phyloP scores from a whole-genome alignment of 2,113 vertebrate genomes.

The Abramis brama region DNA sequence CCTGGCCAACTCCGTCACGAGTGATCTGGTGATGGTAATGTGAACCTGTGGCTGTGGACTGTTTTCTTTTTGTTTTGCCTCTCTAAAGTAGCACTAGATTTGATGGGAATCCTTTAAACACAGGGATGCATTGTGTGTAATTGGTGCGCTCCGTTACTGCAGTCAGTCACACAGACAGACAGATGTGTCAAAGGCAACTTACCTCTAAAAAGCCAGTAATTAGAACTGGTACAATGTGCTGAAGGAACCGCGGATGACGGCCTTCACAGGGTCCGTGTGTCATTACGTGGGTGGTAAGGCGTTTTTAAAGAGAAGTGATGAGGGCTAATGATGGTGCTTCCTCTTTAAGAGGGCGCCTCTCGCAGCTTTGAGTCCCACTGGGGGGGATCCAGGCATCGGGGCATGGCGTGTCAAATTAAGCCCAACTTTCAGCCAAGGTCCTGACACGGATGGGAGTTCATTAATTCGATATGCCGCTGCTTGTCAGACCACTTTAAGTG shows the following conservation, averaged over 20 bases:
- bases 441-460: conserved; percentile 30
- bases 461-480: conserved; percentile 14
- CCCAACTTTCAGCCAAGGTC: conserved; percentile 35
- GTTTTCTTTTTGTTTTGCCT: conserved; percentile 59
- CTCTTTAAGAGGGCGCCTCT: conserved; percentile 57
- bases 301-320: conserved; percentile 59
- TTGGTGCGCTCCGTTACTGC: conserved; percentile 73
- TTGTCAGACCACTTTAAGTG: conserved; percentile 31
- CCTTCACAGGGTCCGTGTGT: conserved; percentile 63
- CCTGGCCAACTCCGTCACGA: conserved; percentile 96
- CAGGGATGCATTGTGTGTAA: conserved; percentile 33
- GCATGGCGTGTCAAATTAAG: conserved; percentile 13
- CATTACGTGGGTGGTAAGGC: conserved; percentile 71
- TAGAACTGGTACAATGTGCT: conserved; percentile 66
- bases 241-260: conserved; percentile 59
- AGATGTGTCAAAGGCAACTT: conserved; percentile 50
- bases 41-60: neutral
- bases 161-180: conserved; percentile 65
- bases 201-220: conserved; percentile 67
- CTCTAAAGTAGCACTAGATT: neutral
- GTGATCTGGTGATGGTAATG: conserved; percentile 96
- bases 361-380: conserved; percentile 52
- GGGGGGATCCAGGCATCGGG: conserved; percentile 42
- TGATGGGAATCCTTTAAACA: conserved; percentile 30
- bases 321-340: conserved; percentile 71